A percentile compares a stretch with the other conserved stretches of the same genome.
phyloP scores from a whole-genome alignment of 2,113 vertebrate genomes.

The Vanacampus margaritifer region DNA sequence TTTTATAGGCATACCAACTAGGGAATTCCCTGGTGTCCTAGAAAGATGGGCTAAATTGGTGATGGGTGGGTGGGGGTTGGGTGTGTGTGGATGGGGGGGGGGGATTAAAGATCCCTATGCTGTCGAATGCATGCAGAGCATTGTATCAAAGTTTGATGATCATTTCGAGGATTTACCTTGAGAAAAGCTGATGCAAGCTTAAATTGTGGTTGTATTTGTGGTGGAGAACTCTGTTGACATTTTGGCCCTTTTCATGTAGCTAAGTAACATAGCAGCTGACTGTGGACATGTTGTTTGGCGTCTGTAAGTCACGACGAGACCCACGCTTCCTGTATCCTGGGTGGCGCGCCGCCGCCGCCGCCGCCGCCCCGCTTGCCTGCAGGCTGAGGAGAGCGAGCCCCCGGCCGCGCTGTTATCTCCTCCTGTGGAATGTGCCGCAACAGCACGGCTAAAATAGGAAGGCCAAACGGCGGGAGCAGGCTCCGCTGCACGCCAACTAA shows the following conservation, averaged over 20 bases:
- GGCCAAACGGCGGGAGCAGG: slow-evolving; percentile 54
- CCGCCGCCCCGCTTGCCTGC: not conserved
- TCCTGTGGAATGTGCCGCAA: slow-evolving; percentile 72
- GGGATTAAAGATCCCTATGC: too few relatives aligned
- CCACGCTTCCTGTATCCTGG: slow-evolving; percentile 2
- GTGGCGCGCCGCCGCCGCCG: too few relatives aligned
- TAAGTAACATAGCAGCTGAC: not conserved
- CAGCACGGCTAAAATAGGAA: slow-evolving; percentile 75
- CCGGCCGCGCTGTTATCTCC: slow-evolving; percentile 64
- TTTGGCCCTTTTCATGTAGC: not conserved
- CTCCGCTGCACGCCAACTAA: slow-evolving; percentile 60
- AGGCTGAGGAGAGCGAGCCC: slow-evolving; percentile 1
- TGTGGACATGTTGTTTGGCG: not conserved
- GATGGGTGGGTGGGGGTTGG: too few relatives aligned
- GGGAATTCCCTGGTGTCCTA: too few relatives aligned
- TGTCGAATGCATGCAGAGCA: too few relatives aligned
- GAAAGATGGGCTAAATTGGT: too few relatives aligned
- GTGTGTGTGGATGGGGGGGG: too few relatives aligned
- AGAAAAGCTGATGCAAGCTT: too few relatives aligned
- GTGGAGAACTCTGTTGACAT: not conserved
- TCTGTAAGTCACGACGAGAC: not conserved
- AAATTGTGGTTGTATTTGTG: not conserved
- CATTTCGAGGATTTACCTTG: too few relatives aligned
- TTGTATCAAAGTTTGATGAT: too few relatives aligned
- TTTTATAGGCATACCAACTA: too few relatives aligned